Evolutionary conservation across 1,140 invertebrate genomes (phyloP).

Genomic region (Pseudobourletiella spinata): DNA sequence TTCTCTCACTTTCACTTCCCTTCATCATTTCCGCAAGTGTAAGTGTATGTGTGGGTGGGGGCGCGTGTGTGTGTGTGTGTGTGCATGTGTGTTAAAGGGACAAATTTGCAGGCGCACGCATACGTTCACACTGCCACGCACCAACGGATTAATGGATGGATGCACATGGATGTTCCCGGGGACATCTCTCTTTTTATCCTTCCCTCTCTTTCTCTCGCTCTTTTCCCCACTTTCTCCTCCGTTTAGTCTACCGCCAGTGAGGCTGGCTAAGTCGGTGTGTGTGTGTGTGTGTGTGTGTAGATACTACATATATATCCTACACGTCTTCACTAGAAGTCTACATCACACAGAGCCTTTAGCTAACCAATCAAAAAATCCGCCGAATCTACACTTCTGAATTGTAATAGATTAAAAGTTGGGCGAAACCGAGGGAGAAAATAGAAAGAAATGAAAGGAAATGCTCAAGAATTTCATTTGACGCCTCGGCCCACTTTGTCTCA

Average conservation of each 20-base stretch:
- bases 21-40: neutral
- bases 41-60: no score
- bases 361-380: no score
- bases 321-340: no score
- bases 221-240: neutral
- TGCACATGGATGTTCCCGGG: slow-evolving; percentile 11
- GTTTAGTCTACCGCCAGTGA: no score
- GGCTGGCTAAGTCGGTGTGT: no score
- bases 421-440: neutral
- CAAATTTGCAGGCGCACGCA: neutral
- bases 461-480: slow-evolving; percentile 26
- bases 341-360: no score
- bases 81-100: no score
- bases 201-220: neutral
- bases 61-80: no score
- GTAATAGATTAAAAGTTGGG: no score
- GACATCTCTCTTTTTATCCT: neutral
- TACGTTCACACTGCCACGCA: neutral
- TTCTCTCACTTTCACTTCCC: slow-evolving; percentile 8
- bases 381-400: no score
- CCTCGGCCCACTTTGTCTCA: neutral
- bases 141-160: slow-evolving; percentile 20
- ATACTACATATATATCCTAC: no score
- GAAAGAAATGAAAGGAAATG: slow-evolving; percentile 10
- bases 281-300: no score